Evolutionary conservation across 1,140 invertebrate species (phyloP).

Genomic region (Lepeophtheirus salmonis): DNA sequence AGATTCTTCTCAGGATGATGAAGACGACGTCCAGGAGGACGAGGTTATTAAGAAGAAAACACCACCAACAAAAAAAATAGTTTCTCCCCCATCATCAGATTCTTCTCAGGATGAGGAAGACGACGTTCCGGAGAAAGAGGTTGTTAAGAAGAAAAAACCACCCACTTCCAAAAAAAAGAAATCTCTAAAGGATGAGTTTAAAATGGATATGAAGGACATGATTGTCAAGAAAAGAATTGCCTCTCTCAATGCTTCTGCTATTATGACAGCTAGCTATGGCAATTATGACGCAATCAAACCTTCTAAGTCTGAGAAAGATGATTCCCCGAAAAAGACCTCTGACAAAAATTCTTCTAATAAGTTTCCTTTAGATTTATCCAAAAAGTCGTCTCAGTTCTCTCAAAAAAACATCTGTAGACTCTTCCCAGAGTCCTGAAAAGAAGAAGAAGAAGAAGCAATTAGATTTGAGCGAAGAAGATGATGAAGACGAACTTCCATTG

Average conservation of each 20-base stretch:
- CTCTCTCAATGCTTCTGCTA: conserved; percentile 73
- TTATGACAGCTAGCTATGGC: conserved; percentile 62
- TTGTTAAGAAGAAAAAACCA: not conserved
- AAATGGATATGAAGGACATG: conserved; percentile 53
- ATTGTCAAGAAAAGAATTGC: conserved; percentile 76
- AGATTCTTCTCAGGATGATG: not conserved
- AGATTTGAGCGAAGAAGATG: too few species aligned
- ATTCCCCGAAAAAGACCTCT: too few species aligned
- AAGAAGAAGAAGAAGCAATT: too few species aligned
- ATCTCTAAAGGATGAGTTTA: conserved; percentile 21
- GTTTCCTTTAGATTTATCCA: too few species aligned
- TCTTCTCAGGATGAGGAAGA: not conserved
- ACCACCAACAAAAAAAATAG: not conserved
- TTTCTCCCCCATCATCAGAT: not conserved
- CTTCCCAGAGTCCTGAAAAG: too few species aligned
- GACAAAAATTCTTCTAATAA: too few species aligned
- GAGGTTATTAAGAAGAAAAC: not conserved
- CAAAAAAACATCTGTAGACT: too few species aligned
- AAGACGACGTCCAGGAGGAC: conserved; percentile 12
- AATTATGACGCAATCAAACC: not conserved
- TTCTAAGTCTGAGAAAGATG: not conserved
- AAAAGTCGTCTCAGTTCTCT: too few species aligned
- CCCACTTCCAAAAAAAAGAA: conserved; percentile 4
- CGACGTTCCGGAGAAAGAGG: conserved; percentile 7
- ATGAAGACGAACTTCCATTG: too few species aligned